A percentile compares a stretch with the other conserved stretches of the same genome.
phyloP scores from a whole-genome alignment of 92 coral and sea anemone genomes.

The Zoanthus solanderi region DNA sequence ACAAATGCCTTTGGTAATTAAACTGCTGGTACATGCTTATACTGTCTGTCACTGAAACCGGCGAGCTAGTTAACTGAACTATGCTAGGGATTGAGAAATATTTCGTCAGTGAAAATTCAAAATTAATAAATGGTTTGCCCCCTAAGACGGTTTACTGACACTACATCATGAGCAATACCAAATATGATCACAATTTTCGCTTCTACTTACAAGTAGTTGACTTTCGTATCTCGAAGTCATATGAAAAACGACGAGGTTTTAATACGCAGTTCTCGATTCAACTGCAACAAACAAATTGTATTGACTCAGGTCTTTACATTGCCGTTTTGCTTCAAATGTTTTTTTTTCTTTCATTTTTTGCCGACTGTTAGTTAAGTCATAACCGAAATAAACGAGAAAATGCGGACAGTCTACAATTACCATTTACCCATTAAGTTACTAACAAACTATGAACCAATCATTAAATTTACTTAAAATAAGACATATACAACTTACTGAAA shows the following conservation, averaged over 20 bases:
- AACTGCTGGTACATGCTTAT: background rate
- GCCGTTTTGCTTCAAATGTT: too few species aligned
- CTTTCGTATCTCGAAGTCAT: too few species aligned
- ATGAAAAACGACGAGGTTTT: too few species aligned
- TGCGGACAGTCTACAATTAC: background rate
- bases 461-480: background rate
- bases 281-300: too few species aligned
- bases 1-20: background rate
- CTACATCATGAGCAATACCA: background rate
- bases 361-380: background rate
- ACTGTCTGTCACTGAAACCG: background rate
- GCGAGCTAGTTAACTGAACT: background rate
- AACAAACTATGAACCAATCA: background rate
- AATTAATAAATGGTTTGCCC: background rate
- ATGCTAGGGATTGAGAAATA: background rate
- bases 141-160: background rate
- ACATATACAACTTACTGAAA: slow-evolving; percentile 85
- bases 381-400: background rate
- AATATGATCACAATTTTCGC: background rate
- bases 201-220: background rate
- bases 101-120: background rate
- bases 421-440: background rate
- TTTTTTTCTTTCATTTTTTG: too few species aligned
- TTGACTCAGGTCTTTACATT: too few species aligned
- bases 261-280: too few species aligned